Evolutionary conservation across 2,888 invertebrate genomes (phyloP), one percentile per base, ranked within the genome.

Genomic region (Drosophila cognata): DNA sequence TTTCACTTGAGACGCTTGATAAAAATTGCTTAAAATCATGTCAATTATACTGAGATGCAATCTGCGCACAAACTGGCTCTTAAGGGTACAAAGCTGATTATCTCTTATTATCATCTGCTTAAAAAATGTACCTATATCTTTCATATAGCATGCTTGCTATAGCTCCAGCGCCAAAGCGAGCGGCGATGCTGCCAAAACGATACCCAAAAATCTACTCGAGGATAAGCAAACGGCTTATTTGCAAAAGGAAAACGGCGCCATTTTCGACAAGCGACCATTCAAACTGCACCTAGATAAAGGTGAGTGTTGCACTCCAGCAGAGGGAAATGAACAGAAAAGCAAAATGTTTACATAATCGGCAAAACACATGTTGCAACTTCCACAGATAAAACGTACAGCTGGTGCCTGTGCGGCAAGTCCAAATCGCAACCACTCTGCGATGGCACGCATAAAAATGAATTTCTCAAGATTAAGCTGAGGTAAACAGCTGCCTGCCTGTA

Each of bases 361-460:
- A 33, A 43, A 11, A 38, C 81, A 66, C 55, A 58, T 74, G 75
- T 63, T 68, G 62, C 69, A 53, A 55, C 38, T 25, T 53, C 31
- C 43, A 65, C 61, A 93, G 96, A 95, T 43, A 97, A 97, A 93
- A 94, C 94, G 1, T 99, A 99, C 92, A 93, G 94, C 35, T 99
- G 99, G 99, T 99, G 99, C 92, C 94, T 97, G 0, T 99, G 99
- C 93, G 99, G 99, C 0, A 95, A 96, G 79, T 99, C 99, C 73
- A 97, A 97, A 91, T 95, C 93, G 31, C 99, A 99, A 94, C 99
- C 99, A 0, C 94, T 99, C 51, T 99, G 99, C 93, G 99, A 99
- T 94, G 97, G 97, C 21, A 97, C 97, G 0, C 99, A 99, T 93
- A 97, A 94, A 92, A 96, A 95, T 92, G 94, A 95, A 28, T 96